Evolutionary conservation across 2,797 vertebrate species (phyloP), one percentile per base, ranked within the genome.

Genomic region (Darevskia mixta): DNA sequence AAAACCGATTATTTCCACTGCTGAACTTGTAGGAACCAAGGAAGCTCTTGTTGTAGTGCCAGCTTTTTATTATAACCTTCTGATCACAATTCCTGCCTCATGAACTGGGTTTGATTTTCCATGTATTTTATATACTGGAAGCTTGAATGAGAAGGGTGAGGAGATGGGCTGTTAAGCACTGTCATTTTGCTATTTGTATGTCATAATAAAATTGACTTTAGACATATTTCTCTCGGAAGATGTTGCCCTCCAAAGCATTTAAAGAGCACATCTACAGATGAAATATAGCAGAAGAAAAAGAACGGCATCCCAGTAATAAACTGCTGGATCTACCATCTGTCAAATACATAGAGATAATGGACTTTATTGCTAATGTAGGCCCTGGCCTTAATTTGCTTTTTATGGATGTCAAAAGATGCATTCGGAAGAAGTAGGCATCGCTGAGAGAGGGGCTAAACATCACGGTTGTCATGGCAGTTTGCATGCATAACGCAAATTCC

Each of bases 211-310:
- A 76, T 49, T 87, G 82, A 11, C 32, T 66, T 35, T 41, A 85
- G 85, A 41, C 29, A 32, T 13, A 88, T 84, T 25, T 35, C 69
- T 80, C 9, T 79, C 35, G 15, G 35, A 82, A 73, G 69, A 82
- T 90, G 78, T 41, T 91, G 85, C 80, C 66, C 87, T 10, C 81
- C 84, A 87, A 82, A 71, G n/a, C 45, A 20, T 43, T 89, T 83
- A 79, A 82, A 66, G 43, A 69, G 85, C 64, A 43, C 29, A 72
- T 83, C 49, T 76, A 72, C 35, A 83, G 73, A 86, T 78, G 67
- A 82, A 83, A 86, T 75, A 89, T 77, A 83, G 80, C 67, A 78
- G 55, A 64, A 71, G 20, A 88, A 88, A 88, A 49, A 25, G 75
- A 82, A 77, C 13, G 32, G 64, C 64, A 72, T n/a, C 35, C 49